These are phyloP conservation scores for Drosophila repleta DNA, from an alignment of 1,140 invertebrate species.

Conservation along the genomic window DNA sequence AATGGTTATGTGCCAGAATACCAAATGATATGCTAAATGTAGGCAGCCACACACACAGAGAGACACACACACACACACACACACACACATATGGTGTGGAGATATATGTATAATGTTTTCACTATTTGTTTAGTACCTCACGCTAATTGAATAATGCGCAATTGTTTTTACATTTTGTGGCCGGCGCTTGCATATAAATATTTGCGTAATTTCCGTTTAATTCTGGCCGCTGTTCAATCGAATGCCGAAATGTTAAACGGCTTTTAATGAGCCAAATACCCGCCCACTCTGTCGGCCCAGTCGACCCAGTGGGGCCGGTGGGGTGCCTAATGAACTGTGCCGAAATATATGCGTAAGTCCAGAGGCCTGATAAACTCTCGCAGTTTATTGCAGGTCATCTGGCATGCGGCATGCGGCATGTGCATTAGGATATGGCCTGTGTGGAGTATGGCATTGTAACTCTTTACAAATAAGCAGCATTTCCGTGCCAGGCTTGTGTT, in stretches of 20 bases:
- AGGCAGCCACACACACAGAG: conserved; percentile 1
- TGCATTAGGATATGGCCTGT: conserved; percentile 38
- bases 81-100: neutral
- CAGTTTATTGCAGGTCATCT: conserved; percentile 68
- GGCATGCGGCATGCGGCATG: conserved; percentile 32
- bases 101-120: conserved; percentile 15
- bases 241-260: conserved; percentile 38
- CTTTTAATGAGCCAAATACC: conserved; percentile 31
- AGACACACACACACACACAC: neutral
- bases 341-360: conserved; percentile 54
- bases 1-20: conserved; percentile 37
- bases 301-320: too few species aligned
- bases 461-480: conserved; percentile 74
- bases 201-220: conserved; percentile 47
- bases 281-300: too few species aligned
- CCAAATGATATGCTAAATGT: conserved; percentile 34
- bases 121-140: conserved; percentile 37
- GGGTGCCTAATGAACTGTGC: conserved; percentile 56
- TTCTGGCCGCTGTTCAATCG: conserved; percentile 5
- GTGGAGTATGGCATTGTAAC: conserved; percentile 43
- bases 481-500: conserved; percentile 50
- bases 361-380: conserved; percentile 57
- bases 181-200: conserved; percentile 29
- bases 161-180: conserved; percentile 74
- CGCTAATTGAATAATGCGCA: conserved; percentile 58